Evolutionary conservation across 2,113 vertebrate species (phyloP).

Genomic region (Catharus fuscescens): DNA sequence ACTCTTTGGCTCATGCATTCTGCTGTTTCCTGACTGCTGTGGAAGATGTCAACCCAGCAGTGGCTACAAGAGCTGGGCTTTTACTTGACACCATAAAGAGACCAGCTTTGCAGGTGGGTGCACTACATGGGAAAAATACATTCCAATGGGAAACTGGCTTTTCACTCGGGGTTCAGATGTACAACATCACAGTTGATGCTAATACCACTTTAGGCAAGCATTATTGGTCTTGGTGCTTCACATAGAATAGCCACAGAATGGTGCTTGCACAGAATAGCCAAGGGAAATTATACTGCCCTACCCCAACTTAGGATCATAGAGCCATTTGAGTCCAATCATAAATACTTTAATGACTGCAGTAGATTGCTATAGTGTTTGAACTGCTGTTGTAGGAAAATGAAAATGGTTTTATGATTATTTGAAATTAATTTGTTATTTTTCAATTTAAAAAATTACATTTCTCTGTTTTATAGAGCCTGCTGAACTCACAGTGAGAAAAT

Average conservation of each 20-base stretch:
- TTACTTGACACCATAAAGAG: constrained; percentile 96
- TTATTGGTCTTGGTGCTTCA: neutral
- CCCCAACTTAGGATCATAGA: neutral
- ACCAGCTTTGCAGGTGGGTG: constrained; percentile 89
- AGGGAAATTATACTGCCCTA: neutral
- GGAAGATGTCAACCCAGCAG: constrained; percentile 97
- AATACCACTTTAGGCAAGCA: neutral
- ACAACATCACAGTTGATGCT: neutral
- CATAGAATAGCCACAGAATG: too few relatives aligned
- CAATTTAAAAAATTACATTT: neutral
- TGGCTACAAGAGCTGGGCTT: constrained; percentile 93
- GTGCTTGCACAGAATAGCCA: neutral
- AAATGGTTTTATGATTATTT: neutral
- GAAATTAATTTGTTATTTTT: neutral
- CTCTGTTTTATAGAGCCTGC: neutral
- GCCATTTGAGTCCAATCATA: fast-evolving
- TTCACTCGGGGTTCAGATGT: neutral
- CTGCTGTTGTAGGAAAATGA: neutral
- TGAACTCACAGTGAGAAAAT: neutral
- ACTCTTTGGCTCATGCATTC: constrained; percentile 94
- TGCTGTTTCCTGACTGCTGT: constrained; percentile 96
- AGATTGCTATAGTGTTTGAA: neutral
- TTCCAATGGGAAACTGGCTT: neutral
- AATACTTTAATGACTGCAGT: neutral
- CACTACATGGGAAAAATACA: neutral